A percentile compares a stretch with the other conserved stretches of the same genome.
phyloP scores from a whole-genome alignment of 2,888 invertebrate species.

The Amblyteles armatorius region DNA sequence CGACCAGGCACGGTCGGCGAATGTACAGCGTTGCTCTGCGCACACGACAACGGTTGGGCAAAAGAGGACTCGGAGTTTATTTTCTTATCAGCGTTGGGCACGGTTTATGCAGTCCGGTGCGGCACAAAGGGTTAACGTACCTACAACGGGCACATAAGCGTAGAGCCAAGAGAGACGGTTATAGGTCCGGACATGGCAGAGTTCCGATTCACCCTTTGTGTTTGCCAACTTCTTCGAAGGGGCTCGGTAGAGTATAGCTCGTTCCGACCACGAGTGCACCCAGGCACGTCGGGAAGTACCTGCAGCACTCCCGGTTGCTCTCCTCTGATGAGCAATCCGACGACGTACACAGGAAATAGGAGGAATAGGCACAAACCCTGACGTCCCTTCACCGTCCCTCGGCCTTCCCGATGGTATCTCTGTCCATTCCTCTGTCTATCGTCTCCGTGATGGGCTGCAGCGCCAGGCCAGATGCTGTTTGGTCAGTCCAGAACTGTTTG shows the following conservation, averaged over 20 bases:
- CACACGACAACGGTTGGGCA: background rate
- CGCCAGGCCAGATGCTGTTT: constrained; percentile 49
- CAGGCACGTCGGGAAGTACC: constrained; percentile 43
- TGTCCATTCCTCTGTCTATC: constrained; percentile 14
- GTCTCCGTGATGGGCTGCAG: constrained; percentile 29
- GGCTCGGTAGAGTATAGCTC: constrained; percentile 3
- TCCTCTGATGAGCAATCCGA: constrained; percentile 53
- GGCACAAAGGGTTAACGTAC: constrained; percentile 52
- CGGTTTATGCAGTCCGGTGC: constrained; percentile 50
- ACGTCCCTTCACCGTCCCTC: background rate
- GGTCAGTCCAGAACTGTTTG: constrained; percentile 59
- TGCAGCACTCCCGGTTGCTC: constrained; percentile 50
- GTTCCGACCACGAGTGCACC: constrained; percentile 35
- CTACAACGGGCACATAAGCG: background rate
- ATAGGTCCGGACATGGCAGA: constrained; percentile 2
- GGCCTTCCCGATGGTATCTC: background rate
- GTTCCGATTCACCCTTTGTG: constrained; percentile 45
- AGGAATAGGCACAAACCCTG: constrained; percentile 18
- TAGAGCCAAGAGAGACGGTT: constrained; percentile 11
- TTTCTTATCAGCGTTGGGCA: constrained; percentile 60
- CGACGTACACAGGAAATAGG: constrained; percentile 11
- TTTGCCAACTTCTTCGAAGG: constrained; percentile 63
- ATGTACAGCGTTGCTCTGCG: constrained; percentile 2
- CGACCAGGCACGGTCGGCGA: constrained; percentile 39
- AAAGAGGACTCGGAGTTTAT: constrained; percentile 31